Conservation (phyloP, 2,797 vertebrate genomes). For the Lepilemur septentrionalis region DNA sequence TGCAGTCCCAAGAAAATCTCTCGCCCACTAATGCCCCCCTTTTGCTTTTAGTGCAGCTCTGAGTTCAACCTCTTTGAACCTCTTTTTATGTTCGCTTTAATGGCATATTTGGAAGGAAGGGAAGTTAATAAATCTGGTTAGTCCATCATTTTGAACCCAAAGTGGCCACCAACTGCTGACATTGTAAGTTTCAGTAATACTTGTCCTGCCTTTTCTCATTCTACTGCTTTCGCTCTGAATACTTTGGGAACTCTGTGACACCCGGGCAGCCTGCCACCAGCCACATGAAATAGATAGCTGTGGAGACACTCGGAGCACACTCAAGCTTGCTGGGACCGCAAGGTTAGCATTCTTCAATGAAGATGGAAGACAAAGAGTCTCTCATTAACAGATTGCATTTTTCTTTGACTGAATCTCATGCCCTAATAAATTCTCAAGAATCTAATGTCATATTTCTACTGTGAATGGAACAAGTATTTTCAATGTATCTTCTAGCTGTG, state of each 20-base stretch:
- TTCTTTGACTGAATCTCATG: not conserved
- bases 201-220: not conserved
- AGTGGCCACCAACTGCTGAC: not conserved
- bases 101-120: not conserved
- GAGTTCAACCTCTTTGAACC: not conserved
- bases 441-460: not conserved
- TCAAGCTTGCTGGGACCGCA: not conserved
- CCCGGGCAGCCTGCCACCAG: not conserved
- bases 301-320: not conserved
- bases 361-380: not conserved
- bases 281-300: not conserved
- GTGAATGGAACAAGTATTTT: not conserved
- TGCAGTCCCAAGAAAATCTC: not conserved
- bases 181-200: not conserved
- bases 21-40: not conserved
- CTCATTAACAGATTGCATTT: not conserved
- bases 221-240: not conserved
- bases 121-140: not conserved
- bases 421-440: constrained; percentile 5
- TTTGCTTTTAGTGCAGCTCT: not conserved
- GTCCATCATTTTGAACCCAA: not conserved
- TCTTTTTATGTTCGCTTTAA: not conserved
- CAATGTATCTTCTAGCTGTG: not conserved
- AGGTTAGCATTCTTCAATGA: not conserved
- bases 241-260: not conserved